Conservation (phyloP, 2,888 invertebrate genomes). For the Phrixothrix hirtus region DNA sequence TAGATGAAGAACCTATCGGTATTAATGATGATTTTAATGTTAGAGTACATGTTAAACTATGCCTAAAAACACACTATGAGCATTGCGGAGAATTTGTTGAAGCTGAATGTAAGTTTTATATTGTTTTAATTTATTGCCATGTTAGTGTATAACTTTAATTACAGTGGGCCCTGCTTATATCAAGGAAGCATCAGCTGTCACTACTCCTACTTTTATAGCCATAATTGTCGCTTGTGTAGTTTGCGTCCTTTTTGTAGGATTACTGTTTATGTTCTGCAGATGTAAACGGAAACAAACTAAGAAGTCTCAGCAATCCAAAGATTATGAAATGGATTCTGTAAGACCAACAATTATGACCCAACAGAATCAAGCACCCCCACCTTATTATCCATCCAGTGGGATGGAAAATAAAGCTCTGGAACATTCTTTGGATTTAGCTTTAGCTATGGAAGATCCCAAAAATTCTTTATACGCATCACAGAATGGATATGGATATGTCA, state of each 20-base stretch:
- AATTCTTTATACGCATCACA: slow-evolving; percentile 82
- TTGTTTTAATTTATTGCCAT: slow-evolving; percentile 4
- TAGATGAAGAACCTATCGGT: slow-evolving; percentile 62
- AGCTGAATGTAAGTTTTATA: slow-evolving; percentile 74
- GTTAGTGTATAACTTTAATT: slow-evolving; percentile 41
- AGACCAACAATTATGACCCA: slow-evolving; percentile 84
- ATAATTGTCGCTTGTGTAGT: slow-evolving; percentile 80
- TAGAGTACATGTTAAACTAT: slow-evolving; percentile 78
- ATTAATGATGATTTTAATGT: slow-evolving; percentile 67
- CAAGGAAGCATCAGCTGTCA: slow-evolving; percentile 75
- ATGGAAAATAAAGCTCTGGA: slow-evolving; percentile 92
- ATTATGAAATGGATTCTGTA: slow-evolving; percentile 89
- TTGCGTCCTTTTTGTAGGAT: slow-evolving; percentile 74
- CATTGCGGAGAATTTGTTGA: slow-evolving; percentile 83
- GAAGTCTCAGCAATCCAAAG: slow-evolving; percentile 83
- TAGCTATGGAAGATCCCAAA: slow-evolving; percentile 84
- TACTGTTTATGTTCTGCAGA: slow-evolving; percentile 82
- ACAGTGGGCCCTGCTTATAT: slow-evolving; percentile 81
- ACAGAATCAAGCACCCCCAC: slow-evolving; percentile 85
- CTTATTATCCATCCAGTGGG: slow-evolving; percentile 85
- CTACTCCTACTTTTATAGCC: slow-evolving; percentile 77
- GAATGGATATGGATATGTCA: slow-evolving; percentile 80
- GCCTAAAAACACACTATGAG: slow-evolving; percentile 77
- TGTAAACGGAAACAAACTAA: slow-evolving; percentile 81
- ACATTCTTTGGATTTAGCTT: slow-evolving; percentile 82